Percentiles rank a stretch among this genome's conserved stretches.
These are phyloP conservation scores for Napeogenes sylphis DNA, from an alignment of 2,888 invertebrate species.

Conservation along the genomic window DNA sequence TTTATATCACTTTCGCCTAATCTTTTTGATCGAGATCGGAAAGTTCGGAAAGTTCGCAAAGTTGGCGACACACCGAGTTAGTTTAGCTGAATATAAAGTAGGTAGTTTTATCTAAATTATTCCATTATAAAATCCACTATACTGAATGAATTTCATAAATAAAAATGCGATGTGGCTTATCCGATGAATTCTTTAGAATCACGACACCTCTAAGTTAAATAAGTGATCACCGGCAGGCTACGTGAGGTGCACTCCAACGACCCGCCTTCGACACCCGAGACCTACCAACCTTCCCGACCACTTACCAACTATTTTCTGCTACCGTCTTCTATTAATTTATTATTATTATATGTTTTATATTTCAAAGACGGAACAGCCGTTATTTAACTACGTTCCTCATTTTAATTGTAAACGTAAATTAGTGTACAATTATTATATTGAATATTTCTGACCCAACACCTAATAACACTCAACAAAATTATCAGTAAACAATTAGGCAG, in stretches of 20 bases:
- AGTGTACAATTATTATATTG: neutral
- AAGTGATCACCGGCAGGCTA: conserved; percentile 70
- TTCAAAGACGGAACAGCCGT: too few species aligned
- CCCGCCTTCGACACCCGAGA: conserved; percentile 42
- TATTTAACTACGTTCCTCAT: too few species aligned
- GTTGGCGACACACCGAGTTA: conserved; percentile 51
- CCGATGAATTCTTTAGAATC: conserved; percentile 68
- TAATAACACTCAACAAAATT: neutral
- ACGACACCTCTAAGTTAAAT: conserved; percentile 70
- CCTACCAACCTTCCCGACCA: conserved; percentile 28
- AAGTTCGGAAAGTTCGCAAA: conserved; percentile 24
- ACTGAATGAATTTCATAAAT: conserved; percentile 67
- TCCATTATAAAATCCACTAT: conserved; percentile 56
- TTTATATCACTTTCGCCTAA: too few species aligned
- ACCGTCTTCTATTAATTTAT: too few species aligned
- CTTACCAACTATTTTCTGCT: too few species aligned
- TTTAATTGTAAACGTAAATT: too few species aligned
- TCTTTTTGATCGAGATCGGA: too few species aligned
- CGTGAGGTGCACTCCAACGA: conserved; percentile 59
- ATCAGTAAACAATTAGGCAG: conserved; percentile 44
- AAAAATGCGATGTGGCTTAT: conserved; percentile 62
- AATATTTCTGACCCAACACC: neutral
- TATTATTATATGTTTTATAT: too few species aligned
- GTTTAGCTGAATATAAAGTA: conserved; percentile 62
- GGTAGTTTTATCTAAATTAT: conserved; percentile 60